Conservation (phyloP, 2,113 vertebrate species). For the Sander lucioperca region DNA sequence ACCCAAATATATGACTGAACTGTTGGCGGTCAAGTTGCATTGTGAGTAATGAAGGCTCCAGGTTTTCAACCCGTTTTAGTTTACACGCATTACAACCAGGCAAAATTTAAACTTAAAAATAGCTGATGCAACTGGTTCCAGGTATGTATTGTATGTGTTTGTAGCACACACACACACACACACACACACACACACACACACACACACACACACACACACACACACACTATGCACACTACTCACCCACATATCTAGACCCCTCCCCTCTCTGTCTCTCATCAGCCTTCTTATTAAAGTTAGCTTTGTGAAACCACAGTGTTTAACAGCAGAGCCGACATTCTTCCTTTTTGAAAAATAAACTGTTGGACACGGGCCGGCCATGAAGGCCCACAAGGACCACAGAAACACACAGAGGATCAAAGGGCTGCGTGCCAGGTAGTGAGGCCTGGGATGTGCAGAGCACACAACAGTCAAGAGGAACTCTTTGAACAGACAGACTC, state of each 20-base stretch:
- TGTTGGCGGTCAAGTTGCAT: background rate
- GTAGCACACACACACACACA: background rate
- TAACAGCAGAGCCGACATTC: conserved; percentile 60
- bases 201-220: conserved; percentile 1
- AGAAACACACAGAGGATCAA: conserved; percentile 37
- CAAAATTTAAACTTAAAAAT: background rate
- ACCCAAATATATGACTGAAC: background rate
- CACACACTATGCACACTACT: background rate
- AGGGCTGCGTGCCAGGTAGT: background rate
- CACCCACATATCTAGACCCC: conserved; percentile 12
- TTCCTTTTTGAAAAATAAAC: conserved; percentile 74
- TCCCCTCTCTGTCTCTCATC: conserved; percentile 69
- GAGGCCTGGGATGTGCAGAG: background rate
- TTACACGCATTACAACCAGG: background rate
- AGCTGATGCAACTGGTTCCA: conserved; percentile 7
- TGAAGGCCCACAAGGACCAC: conserved; percentile 26
- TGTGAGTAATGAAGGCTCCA: background rate
- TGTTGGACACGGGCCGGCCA: conserved; percentile 45
- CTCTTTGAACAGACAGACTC: background rate
- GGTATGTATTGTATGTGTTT: conserved; percentile 19
- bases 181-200: background rate
- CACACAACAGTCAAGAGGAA: background rate
- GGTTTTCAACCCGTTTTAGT: background rate
- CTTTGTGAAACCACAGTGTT: conserved; percentile 75
- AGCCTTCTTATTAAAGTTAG: conserved; percentile 80